These are phyloP conservation scores for Geopemphigus sp. DNA, from an alignment of 1,140 invertebrate genomes.

Conservation along the genomic window DNA sequence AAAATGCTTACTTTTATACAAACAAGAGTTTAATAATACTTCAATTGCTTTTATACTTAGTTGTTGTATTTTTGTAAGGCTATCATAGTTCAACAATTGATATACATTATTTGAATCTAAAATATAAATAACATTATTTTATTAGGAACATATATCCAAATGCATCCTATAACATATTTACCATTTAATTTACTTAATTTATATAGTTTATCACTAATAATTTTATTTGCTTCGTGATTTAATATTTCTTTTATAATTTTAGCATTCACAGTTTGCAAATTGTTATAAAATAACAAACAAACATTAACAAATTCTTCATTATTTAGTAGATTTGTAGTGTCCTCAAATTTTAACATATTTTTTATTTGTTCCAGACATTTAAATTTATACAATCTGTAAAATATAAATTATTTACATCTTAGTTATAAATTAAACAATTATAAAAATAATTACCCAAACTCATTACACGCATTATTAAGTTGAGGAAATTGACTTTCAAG, in stretches of 20 bases:
- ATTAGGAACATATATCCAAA: background rate
- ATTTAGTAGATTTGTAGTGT: background rate
- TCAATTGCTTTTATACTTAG: constrained; percentile 19
- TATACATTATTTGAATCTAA: constrained; percentile 26
- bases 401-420: background rate
- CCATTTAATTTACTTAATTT: constrained; percentile 32
- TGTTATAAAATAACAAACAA: constrained; percentile 22
- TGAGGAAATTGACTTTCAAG: constrained; percentile 26
- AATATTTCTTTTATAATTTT: constrained; percentile 6
- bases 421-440: background rate
- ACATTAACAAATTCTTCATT: constrained; percentile 32
- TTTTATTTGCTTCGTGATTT: constrained; percentile 18
- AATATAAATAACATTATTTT: background rate
- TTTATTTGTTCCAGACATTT: background rate
- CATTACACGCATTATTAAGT: background rate
- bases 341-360: background rate
- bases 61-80: constrained; percentile 18
- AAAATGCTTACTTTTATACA: constrained; percentile 16
- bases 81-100: constrained; percentile 26
- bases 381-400: constrained; percentile 23
- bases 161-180: background rate
- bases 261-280: background rate
- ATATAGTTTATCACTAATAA: background rate
- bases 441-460: constrained; percentile 2
- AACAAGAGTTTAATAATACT: constrained; percentile 15